Evolutionary conservation across 2,888 invertebrate species (phyloP).

Genomic region (Lysandra bellargus): DNA sequence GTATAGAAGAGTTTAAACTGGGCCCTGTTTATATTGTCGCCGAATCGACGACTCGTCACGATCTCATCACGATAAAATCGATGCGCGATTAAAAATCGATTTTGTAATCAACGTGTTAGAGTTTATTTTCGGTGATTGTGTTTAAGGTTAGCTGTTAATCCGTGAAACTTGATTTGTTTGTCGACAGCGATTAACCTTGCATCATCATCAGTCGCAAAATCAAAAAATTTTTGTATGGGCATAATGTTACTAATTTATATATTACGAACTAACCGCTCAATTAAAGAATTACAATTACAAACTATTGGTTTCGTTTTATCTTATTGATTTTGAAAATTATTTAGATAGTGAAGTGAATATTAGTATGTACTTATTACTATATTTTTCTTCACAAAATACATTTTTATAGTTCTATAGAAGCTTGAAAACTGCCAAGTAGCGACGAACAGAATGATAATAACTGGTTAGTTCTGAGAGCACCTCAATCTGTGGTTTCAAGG

Average conservation of each 20-base stretch:
- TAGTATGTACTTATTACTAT: background rate
- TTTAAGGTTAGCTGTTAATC: slow-evolving; percentile 68
- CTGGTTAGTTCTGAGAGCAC: slow-evolving; percentile 3
- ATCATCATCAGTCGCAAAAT: background rate
- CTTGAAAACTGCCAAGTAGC: background rate
- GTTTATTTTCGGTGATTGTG: slow-evolving; percentile 51
- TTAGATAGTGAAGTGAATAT: too few species aligned
- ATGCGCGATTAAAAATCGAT: slow-evolving; percentile 39
- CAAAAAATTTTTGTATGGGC: background rate
- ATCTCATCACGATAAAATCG: slow-evolving; percentile 69
- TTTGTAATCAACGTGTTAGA: slow-evolving; percentile 45
- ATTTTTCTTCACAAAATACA: background rate
- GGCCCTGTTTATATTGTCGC: slow-evolving; percentile 79
- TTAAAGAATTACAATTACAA: too few species aligned
- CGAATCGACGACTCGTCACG: slow-evolving; percentile 77
- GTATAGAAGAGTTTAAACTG: slow-evolving; percentile 66
- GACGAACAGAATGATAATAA: background rate
- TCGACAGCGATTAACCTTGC: slow-evolving; percentile 41
- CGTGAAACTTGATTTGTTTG: slow-evolving; percentile 65
- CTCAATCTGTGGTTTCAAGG: slow-evolving; percentile 13
- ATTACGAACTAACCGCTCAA: too few species aligned
- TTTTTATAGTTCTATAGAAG: background rate
- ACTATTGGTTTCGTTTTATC: too few species aligned
- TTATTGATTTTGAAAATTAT: too few species aligned
- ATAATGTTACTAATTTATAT: too few species aligned